These are phyloP conservation scores for Crocidura indochinensis DNA, from an alignment of 2,797 vertebrate genomes.

Conservation along the genomic window DNA sequence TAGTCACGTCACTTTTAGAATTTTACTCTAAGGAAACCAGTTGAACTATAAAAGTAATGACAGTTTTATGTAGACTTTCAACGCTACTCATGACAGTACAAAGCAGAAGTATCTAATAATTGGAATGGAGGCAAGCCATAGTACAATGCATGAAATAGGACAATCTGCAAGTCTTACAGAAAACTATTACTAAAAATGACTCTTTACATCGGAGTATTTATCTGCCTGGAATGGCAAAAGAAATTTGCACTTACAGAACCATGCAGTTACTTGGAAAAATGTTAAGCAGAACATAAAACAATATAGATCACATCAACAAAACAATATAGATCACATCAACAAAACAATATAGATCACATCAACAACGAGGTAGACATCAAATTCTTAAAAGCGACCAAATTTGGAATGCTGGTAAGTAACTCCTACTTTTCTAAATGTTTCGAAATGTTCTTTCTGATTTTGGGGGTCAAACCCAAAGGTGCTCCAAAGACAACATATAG, in stretches of 20 bases:
- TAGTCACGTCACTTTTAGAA: background rate
- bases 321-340: background rate
- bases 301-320: background rate
- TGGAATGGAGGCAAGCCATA: slow-evolving; percentile 6
- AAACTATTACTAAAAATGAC: too few species aligned
- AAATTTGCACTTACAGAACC: background rate
- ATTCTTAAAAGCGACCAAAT: background rate
- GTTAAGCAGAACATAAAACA: background rate
- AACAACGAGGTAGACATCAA: background rate
- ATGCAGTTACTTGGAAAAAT: background rate
- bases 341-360: background rate
- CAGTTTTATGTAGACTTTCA: slow-evolving; percentile 37
- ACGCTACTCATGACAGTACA: background rate
- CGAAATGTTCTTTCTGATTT: background rate
- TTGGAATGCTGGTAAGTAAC: background rate
- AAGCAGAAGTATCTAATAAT: background rate
- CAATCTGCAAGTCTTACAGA: background rate
- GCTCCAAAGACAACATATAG: too few species aligned
- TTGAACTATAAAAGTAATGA: background rate
- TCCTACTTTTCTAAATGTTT: background rate
- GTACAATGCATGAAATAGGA: background rate
- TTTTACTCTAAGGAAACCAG: slow-evolving; percentile 45
- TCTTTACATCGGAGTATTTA: too few species aligned
- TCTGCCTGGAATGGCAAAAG: too few species aligned
- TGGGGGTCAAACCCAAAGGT: too few species aligned